Percentiles rank a stretch among this genome's conserved stretches.
phyloP scores from a whole-genome alignment of 1,140 invertebrate genomes.

The Chymomyza costata region DNA sequence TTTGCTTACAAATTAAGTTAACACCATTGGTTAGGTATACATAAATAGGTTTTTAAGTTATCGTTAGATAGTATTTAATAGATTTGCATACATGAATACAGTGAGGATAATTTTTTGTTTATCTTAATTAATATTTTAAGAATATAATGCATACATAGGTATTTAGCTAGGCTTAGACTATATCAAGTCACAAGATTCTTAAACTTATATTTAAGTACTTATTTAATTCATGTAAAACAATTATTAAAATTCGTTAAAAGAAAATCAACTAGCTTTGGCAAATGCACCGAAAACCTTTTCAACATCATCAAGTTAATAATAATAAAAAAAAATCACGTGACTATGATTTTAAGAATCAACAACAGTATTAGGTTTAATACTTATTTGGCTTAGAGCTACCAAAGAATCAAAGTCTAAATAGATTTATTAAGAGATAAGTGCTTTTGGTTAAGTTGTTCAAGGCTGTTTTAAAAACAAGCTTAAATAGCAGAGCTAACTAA shows the following conservation, averaged over 20 bases:
- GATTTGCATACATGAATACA: conserved; percentile 25
- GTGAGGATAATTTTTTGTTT: conserved; percentile 30
- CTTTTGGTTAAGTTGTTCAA: too few species aligned
- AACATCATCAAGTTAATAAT: conserved; percentile 57
- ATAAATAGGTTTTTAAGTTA: neutral
- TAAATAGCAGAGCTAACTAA: conserved; percentile 55
- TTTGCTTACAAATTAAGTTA: too few species aligned
- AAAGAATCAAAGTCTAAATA: too few species aligned
- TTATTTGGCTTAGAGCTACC: conserved; percentile 27
- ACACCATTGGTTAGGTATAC: conserved; percentile 7
- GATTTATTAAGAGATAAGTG: too few species aligned
- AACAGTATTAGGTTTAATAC: conserved; percentile 61
- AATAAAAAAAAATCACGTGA: too few species aligned
- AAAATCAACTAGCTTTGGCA: conserved; percentile 33
- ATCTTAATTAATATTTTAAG: too few species aligned
- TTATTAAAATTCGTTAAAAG: neutral
- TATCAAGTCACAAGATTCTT: conserved; percentile 46
- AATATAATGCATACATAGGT: too few species aligned
- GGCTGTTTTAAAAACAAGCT: conserved; percentile 56
- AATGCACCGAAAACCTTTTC: conserved; percentile 48
- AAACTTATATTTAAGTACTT: conserved; percentile 58
- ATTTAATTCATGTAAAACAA: conserved; percentile 33
- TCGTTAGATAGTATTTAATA: neutral
- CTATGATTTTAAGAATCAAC: conserved; percentile 68
- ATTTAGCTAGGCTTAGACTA: conserved; percentile 43